Percentiles rank a stretch among this genome's conserved stretches.
Evolutionary conservation across 1,140 invertebrate species (phyloP).

Genomic region (Hycleus phaleratus): DNA sequence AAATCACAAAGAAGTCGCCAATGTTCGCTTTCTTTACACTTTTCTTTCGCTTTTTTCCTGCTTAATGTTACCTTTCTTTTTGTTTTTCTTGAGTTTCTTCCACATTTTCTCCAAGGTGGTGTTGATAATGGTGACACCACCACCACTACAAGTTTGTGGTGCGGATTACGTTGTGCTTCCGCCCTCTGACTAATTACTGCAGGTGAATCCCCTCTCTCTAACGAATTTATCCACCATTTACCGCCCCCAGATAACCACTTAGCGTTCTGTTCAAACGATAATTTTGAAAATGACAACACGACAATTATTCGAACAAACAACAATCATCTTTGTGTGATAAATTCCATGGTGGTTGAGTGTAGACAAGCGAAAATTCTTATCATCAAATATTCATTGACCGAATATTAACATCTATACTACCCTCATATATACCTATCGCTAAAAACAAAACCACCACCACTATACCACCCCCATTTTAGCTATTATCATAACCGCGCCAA

Average conservation of each 20-base stretch:
- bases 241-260: conserved; percentile 4
- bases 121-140: conserved; percentile 2
- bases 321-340: not conserved
- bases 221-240: not conserved
- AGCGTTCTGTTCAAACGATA: not conserved
- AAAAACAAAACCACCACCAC: not conserved
- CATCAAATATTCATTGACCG: too few relatives aligned
- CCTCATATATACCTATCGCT: not conserved
- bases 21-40: too few relatives aligned
- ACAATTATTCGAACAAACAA: too few relatives aligned
- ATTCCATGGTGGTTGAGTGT: not conserved
- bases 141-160: not conserved
- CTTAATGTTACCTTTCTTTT: too few relatives aligned
- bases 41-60: too few relatives aligned
- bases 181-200: conserved; percentile 24
- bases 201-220: conserved; percentile 13
- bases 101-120: too few relatives aligned
- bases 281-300: too few relatives aligned
- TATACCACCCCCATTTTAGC: not conserved
- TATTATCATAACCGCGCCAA: conserved; percentile 10
- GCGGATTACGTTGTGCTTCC: conserved; percentile 17
- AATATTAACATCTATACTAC: not conserved
- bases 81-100: too few relatives aligned
- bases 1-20: conserved; percentile 14
- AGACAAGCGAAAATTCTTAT: too few relatives aligned